Evolutionary conservation across 2,113 vertebrate genomes (phyloP).

Genomic region (Syngnathus typhle): DNA sequence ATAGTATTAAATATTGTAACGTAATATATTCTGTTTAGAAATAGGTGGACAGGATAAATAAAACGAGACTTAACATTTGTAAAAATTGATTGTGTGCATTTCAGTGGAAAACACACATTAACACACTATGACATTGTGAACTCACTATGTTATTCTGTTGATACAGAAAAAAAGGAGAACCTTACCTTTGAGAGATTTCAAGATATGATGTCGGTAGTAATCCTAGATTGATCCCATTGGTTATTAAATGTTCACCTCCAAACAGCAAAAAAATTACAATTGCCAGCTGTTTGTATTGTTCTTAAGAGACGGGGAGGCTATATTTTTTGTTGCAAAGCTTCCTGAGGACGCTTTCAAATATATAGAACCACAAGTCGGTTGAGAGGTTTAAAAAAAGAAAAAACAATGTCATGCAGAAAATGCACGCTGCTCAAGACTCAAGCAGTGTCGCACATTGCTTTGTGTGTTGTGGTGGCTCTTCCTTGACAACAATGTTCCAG

Average conservation of each 20-base stretch:
- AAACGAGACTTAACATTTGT: background rate
- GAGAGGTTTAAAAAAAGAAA: background rate
- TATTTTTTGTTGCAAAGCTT: slow-evolving; percentile 2
- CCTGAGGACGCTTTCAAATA: slow-evolving; percentile 15
- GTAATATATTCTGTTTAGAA: background rate
- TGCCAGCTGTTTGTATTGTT: background rate
- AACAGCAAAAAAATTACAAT: background rate
- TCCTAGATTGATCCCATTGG: background rate
- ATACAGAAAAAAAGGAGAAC: background rate
- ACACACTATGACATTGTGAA: background rate
- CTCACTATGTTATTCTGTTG: background rate
- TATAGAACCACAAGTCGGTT: slow-evolving; percentile 22
- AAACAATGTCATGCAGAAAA: slow-evolving; percentile 18
- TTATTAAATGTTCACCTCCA: background rate
- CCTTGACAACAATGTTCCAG: background rate
- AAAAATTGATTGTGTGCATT: background rate
- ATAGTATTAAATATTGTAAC: too few relatives aligned
- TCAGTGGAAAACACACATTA: too few relatives aligned
- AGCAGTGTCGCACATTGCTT: background rate
- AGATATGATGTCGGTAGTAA: background rate
- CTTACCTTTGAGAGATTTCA: slow-evolving; percentile 15
- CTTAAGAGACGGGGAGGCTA: background rate
- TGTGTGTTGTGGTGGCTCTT: background rate
- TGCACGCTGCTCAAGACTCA: background rate
- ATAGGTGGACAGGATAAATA: background rate